Evolutionary conservation across 1,140 invertebrate species (phyloP).

Genomic region (Elymnias hypermnestra): DNA sequence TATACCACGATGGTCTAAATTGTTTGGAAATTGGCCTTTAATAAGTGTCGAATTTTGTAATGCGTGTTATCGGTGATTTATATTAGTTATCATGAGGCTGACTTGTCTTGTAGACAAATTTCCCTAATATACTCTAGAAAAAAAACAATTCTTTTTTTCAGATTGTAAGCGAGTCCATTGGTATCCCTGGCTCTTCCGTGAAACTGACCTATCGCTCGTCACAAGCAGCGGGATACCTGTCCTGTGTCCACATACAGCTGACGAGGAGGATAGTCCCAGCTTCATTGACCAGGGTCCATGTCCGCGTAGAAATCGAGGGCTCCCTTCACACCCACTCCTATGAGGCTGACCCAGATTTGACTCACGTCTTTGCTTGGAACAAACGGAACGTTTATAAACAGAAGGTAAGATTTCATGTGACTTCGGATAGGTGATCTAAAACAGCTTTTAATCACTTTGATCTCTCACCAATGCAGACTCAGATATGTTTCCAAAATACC

Average conservation of each 20-base stretch:
- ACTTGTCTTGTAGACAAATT: too few species aligned
- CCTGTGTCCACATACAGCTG: conserved; percentile 93
- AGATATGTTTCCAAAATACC: too few species aligned
- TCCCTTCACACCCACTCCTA: conserved; percentile 93
- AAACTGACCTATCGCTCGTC: conserved; percentile 96
- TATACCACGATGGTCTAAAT: too few species aligned
- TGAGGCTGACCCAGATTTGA: conserved; percentile 95
- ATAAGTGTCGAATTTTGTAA: too few species aligned
- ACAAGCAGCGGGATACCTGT: conserved; percentile 93
- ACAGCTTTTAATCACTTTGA: background rate
- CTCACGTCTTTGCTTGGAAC: conserved; percentile 97
- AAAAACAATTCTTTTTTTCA: too few species aligned
- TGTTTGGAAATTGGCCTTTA: too few species aligned
- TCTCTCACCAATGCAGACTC: too few species aligned
- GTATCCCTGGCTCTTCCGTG: conserved; percentile 93
- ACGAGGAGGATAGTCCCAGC: conserved; percentile 88
- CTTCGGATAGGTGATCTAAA: background rate
- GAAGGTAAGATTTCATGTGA: conserved; percentile 75
- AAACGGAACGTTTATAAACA: conserved; percentile 98
- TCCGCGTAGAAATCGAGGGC: conserved; percentile 93
- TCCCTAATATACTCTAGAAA: too few species aligned
- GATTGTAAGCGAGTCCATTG: conserved; percentile 96
- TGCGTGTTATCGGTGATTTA: too few species aligned
- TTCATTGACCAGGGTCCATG: conserved; percentile 90
- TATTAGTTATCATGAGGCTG: too few species aligned